Conservation (phyloP, 2,888 invertebrate genomes). For the Gasteruption jaculator region DNA sequence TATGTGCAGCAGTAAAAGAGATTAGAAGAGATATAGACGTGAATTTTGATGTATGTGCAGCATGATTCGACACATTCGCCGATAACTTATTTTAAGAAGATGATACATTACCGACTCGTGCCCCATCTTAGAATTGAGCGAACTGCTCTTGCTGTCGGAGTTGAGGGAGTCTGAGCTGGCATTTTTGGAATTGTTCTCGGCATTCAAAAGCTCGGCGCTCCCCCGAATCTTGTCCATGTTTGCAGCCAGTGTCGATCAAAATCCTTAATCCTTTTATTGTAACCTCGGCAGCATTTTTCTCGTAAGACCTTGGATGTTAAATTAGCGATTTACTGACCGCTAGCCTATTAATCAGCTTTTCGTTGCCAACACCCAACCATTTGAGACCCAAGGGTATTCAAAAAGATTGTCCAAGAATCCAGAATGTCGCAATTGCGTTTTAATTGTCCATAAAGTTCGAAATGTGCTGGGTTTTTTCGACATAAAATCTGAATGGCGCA, state of each 20-base stretch:
- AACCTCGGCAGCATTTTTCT: slow-evolving; percentile 17
- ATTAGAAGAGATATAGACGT: background rate
- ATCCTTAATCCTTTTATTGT: slow-evolving; percentile 17
- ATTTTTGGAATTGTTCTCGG: slow-evolving; percentile 68
- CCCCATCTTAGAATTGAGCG: slow-evolving; percentile 77
- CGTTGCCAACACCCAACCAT: background rate
- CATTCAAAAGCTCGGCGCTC: slow-evolving; percentile 63
- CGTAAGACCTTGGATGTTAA: slow-evolving; percentile 4
- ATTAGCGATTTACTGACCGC: background rate
- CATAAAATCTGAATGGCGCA: too few relatives aligned
- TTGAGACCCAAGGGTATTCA: background rate
- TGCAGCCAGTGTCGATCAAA: slow-evolving; percentile 15
- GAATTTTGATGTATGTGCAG: slow-evolving; percentile 1
- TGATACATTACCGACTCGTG: slow-evolving; percentile 69
- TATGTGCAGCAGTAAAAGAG: slow-evolving; percentile 31
- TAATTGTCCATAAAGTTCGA: too few relatives aligned
- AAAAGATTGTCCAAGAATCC: too few relatives aligned
- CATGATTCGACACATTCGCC: background rate
- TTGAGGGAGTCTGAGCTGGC: slow-evolving; percentile 77
- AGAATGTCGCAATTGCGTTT: too few relatives aligned
- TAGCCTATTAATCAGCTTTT: background rate
- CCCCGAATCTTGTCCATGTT: slow-evolving; percentile 64
- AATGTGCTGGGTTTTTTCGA: too few relatives aligned
- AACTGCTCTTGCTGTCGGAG: slow-evolving; percentile 82
- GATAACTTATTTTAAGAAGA: background rate